Percentiles rank a stretch among this genome's conserved stretches.
These are phyloP conservation scores for Paraplagusia blochii DNA, from an alignment of 2,113 vertebrate species.

Conservation along the genomic window DNA sequence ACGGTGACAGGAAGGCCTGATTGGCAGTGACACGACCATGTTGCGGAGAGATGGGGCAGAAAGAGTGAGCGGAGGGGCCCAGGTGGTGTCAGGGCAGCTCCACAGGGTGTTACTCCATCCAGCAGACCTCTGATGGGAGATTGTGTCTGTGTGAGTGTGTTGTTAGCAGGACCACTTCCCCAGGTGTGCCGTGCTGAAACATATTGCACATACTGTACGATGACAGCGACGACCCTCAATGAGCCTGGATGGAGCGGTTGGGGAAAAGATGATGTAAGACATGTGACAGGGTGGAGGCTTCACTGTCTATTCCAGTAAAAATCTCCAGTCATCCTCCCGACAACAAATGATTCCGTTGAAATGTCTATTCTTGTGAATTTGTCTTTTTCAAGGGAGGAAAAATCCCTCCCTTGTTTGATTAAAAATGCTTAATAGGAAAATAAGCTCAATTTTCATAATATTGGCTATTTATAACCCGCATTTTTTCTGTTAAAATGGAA, in stretches of 20 bases:
- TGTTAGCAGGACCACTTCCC: slow-evolving; percentile 62
- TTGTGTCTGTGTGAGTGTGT: slow-evolving; percentile 30
- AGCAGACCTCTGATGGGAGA: slow-evolving; percentile 51
- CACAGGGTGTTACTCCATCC: slow-evolving; percentile 70
- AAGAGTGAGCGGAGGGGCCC: slow-evolving; percentile 52
- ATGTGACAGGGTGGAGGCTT: slow-evolving; percentile 58
- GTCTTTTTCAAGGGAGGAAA: too few relatives aligned
- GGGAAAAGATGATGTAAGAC: slow-evolving; percentile 58
- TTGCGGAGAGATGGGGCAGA: slow-evolving; percentile 60
- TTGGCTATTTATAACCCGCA: too few relatives aligned
- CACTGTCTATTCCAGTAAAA: slow-evolving; percentile 45
- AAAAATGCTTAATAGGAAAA: too few relatives aligned
- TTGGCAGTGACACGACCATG: slow-evolving; percentile 73
- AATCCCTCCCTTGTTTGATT: too few relatives aligned
- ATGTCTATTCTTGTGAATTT: neutral
- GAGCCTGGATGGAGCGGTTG: slow-evolving; percentile 55
- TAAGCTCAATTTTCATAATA: too few relatives aligned
- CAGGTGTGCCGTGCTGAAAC: slow-evolving; percentile 69
- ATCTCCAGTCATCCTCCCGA: slow-evolving; percentile 28
- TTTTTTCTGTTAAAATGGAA: too few relatives aligned
- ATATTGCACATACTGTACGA: slow-evolving; percentile 71
- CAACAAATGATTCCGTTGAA: slow-evolving; percentile 19
- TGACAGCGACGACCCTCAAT: slow-evolving; percentile 66
- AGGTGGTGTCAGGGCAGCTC: slow-evolving; percentile 70
- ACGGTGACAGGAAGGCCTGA: slow-evolving; percentile 72